A percentile compares a stretch with the other conserved stretches of the same genome.
Evolutionary conservation across 2,888 invertebrate species (phyloP).

Genomic region (Drosophila conformis): DNA sequence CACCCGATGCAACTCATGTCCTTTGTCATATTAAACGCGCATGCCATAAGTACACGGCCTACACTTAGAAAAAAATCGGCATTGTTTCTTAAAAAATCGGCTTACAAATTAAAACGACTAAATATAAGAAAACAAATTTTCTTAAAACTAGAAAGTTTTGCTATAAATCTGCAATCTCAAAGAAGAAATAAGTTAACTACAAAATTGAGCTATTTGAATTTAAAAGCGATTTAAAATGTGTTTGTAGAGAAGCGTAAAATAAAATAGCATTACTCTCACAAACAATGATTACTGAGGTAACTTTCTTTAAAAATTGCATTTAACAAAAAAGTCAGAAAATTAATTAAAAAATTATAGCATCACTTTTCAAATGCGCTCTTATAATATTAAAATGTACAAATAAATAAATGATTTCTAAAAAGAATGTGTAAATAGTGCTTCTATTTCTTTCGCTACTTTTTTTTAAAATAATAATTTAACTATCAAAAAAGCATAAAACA

Average conservation of each 20-base stretch:
- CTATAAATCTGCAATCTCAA: not conserved
- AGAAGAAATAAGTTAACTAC: not conserved
- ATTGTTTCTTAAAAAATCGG: not conserved
- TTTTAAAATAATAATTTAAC: no score
- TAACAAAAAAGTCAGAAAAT: not conserved
- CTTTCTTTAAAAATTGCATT: not conserved
- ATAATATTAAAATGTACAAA: not conserved
- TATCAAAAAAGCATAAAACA: no score
- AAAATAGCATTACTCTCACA: not conserved
- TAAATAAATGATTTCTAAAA: not conserved
- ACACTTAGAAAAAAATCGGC: not conserved
- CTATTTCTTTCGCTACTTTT: not conserved
- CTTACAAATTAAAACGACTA: not conserved
- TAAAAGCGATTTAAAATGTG: not conserved
- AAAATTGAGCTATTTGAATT: not conserved
- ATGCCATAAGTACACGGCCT: slow-evolving; percentile 5
- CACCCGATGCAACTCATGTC: slow-evolving; percentile 28
- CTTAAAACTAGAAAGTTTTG: not conserved
- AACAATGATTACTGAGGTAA: not conserved
- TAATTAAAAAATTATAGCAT: not conserved
- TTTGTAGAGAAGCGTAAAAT: not conserved
- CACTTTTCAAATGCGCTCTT: not conserved
- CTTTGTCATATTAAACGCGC: slow-evolving; percentile 33
- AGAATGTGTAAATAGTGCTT: not conserved
- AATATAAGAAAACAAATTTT: not conserved